These are phyloP conservation scores for Stylophora pistillata DNA, from an alignment of 64 coral and sea anemone species.

Conservation along the genomic window DNA sequence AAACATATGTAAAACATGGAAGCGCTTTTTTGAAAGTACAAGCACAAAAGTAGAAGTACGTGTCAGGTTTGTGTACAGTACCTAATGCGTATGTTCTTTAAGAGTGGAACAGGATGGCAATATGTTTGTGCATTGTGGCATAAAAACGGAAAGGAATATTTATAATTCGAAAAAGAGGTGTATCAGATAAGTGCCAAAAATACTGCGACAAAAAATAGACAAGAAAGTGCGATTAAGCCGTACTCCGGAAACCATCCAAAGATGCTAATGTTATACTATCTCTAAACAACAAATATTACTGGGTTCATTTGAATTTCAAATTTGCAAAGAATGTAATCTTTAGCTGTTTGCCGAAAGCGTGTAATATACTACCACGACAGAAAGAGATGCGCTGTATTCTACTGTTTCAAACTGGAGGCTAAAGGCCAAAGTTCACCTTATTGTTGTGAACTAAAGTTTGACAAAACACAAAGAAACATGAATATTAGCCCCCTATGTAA, in stretches of 20 bases:
- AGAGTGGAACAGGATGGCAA: not conserved
- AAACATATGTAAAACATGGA: not conserved
- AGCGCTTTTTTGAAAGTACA: not conserved
- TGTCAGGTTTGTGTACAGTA: constrained; percentile 22
- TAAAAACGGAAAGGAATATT: not conserved
- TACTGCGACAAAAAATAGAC: not conserved
- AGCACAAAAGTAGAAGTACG: not conserved
- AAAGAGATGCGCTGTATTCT: not conserved
- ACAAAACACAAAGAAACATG: not conserved
- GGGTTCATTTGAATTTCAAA: constrained; percentile 49
- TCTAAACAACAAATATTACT: constrained; percentile 36
- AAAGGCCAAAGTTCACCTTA: not conserved
- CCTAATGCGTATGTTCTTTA: not conserved
- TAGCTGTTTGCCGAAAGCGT: constrained; percentile 26
- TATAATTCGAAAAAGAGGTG: not conserved
- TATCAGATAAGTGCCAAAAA: not conserved
- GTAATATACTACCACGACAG: not conserved
- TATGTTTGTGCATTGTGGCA: not conserved
- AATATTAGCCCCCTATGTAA: not conserved
- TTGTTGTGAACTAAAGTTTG: not conserved
- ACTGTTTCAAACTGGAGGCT: not conserved
- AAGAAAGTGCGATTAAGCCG: not conserved
- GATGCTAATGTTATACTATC: constrained; percentile 56
- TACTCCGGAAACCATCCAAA: constrained; percentile 23
- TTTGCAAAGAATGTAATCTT: constrained; percentile 17